Conservation (phyloP, 2,113 vertebrate species). For the Petroica traversi region DNA sequence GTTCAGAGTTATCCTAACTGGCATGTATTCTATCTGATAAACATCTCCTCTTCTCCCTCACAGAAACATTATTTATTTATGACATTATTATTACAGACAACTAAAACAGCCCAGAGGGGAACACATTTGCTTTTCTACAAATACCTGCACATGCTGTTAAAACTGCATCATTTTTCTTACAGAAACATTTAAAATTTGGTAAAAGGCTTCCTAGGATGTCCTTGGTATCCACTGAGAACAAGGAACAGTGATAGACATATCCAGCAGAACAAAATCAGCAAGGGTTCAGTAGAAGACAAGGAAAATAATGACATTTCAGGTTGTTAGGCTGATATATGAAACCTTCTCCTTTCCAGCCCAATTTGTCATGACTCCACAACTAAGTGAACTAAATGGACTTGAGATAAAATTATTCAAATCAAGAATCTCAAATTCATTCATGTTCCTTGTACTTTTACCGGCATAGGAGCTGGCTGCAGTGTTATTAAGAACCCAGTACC, state of each 20-base stretch:
- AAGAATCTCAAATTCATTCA: background rate
- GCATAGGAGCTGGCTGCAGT: background rate
- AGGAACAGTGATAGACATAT: background rate
- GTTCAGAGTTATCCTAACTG: conserved; percentile 36
- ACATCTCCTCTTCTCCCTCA: conserved; percentile 14
- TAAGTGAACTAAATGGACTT: background rate
- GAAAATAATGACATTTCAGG: background rate
- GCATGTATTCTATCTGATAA: conserved; percentile 54
- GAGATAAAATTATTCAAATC: background rate
- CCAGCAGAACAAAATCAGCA: background rate
- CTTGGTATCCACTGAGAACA: background rate
- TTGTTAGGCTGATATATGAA: background rate
- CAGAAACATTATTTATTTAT: conserved; percentile 72
- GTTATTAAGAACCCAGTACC: background rate
- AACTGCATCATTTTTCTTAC: background rate
- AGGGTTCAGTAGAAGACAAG: background rate
- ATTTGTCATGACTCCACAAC: background rate
- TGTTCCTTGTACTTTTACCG: background rate
- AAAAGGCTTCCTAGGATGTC: background rate
- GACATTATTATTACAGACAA: conserved; percentile 62
- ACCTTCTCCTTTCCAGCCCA: background rate
- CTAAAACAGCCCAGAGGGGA: conserved; percentile 54
- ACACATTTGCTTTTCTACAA: conserved; percentile 35
- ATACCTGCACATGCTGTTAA: conserved; percentile 40
- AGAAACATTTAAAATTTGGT: conserved; percentile 1